These are phyloP conservation scores for Catostylus mosaicus DNA, from an alignment of 30 jellyfish, hydroid and myxozoan species.

Conservation along the genomic window DNA sequence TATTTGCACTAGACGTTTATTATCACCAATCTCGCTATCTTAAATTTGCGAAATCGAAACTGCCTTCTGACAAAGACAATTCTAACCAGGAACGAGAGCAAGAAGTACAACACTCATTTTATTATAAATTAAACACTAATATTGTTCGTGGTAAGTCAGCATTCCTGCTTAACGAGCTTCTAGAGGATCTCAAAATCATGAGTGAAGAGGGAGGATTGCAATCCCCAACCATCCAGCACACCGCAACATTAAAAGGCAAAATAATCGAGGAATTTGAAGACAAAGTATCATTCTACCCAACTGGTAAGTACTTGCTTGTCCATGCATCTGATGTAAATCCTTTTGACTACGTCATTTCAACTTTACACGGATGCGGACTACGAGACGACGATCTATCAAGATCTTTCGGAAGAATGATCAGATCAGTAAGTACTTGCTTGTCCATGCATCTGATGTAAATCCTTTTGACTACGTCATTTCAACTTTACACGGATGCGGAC, in stretches of 20 bases:
- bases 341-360: conserved; percentile 24
- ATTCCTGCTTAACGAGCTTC: conserved; percentile 33
- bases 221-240: background rate
- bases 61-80: background rate
- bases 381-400: conserved; percentile 10
- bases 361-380: conserved; percentile 32
- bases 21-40: conserved; percentile 28
- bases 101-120: conserved; percentile 11
- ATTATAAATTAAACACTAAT: background rate
- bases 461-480: conserved; percentile 29
- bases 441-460: conserved; percentile 37
- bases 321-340: conserved; percentile 38
- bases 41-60: conserved; percentile 3
- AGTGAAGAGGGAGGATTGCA: conserved; percentile 11
- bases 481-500: conserved; percentile 31
- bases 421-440: conserved; percentile 16
- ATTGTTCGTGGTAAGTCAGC: conserved; percentile 21
- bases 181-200: background rate
- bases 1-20: conserved; percentile 32
- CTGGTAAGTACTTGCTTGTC: conserved; percentile 19
- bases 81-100: conserved; percentile 12
- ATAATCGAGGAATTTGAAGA: conserved; percentile 14
- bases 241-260: conserved; percentile 1
- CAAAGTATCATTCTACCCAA: conserved; percentile 8
- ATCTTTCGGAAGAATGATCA: conserved; percentile 27